Base-by-base conservation (phyloP, 1,140 invertebrate species). In the Zelostemma sp. region DNA sequence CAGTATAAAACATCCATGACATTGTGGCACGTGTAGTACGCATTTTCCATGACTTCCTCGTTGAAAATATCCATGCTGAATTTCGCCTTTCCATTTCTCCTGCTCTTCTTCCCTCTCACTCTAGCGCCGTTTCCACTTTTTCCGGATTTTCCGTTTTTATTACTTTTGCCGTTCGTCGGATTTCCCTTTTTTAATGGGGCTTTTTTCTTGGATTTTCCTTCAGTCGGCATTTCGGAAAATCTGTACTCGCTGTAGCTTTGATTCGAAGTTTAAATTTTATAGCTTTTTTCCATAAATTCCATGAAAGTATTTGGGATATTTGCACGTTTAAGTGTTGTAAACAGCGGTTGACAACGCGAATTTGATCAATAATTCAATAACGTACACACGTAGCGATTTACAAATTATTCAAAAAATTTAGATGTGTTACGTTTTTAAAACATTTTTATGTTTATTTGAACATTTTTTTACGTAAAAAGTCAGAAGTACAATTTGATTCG, bases 11-110 rank as follows among this genome's bases (percentile, higher is more conserved):
- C 81, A 79, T 95, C 93, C 83, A 94, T 93, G 0, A 95, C 91
- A 82, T 95, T 95, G 71, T 96, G 94, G 74, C 93, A 95, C 1
- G 92, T 93, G 74, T 93, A 93, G 78, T 95, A 95, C 1, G 93
- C 93, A 76, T 95, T 95, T 67, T 94, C 91, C 91, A 95, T 94
- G 0, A 93, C 93, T n/a, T 91, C 90, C 68, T 94, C 92, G 51
- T 92, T 94, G 55, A 95, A 91, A 63, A 95, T 92, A 68, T 95
- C 93, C 31, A 93, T 91, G 11, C 90, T 89, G 63, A 89, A 90
- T 75, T 85, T 85, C 8, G 86, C 78, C 65, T 90, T 90, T 0
- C 86, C 87, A 59, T 84, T 83, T 89, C 67, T 89, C 88, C 62
- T 89, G 12, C 79, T 81, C 53, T 80, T 80, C 59, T 87, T 88